A percentile compares a stretch with the other conserved stretches of the same genome.
Evolutionary conservation across 2,113 vertebrate genomes (phyloP).

Genomic region (Ivindomyrus marchei): DNA sequence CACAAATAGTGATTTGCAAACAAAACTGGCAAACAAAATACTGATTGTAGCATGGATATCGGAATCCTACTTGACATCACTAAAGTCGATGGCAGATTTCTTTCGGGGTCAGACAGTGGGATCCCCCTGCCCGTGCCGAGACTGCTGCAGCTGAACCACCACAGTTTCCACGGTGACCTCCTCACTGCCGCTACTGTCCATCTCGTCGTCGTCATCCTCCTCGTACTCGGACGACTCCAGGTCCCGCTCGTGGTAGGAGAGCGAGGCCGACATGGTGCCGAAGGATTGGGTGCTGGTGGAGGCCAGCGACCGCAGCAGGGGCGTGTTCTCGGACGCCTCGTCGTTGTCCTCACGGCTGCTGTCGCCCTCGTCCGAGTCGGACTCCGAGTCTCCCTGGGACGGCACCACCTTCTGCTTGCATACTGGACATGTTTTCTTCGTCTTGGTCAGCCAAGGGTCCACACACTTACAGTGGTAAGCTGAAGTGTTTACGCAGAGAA

Average conservation of each 20-base stretch:
- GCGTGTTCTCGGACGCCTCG: conserved; percentile 87
- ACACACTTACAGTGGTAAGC: conserved; percentile 79
- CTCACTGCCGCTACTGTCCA: conserved; percentile 68
- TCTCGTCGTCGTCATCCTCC: conserved; percentile 56
- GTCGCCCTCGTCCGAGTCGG: conserved; percentile 73
- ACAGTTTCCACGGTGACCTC: conserved; percentile 75
- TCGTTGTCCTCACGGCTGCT: conserved; percentile 82
- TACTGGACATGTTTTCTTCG: conserved; percentile 75
- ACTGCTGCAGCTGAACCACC: conserved; percentile 83
- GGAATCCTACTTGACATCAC: background rate
- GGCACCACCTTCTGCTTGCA: conserved; percentile 79
- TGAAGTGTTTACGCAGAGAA: conserved; percentile 25
- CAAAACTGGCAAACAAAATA: background rate
- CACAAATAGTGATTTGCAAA: background rate
- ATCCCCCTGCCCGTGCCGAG: conserved; percentile 47
- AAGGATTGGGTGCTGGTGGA: conserved; percentile 85
- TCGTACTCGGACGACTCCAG: conserved; percentile 82
- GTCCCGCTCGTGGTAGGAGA: conserved; percentile 63
- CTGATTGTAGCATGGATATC: background rate
- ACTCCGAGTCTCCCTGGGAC: conserved; percentile 87
- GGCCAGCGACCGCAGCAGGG: conserved; percentile 79
- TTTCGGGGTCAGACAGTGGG: conserved; percentile 15
- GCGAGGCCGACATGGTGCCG: conserved; percentile 74
- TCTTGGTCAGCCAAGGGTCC: conserved; percentile 77
- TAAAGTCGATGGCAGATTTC: background rate